Conservation (phyloP, 2,888 invertebrate genomes). For the Sphaerophoria taeniata region DNA sequence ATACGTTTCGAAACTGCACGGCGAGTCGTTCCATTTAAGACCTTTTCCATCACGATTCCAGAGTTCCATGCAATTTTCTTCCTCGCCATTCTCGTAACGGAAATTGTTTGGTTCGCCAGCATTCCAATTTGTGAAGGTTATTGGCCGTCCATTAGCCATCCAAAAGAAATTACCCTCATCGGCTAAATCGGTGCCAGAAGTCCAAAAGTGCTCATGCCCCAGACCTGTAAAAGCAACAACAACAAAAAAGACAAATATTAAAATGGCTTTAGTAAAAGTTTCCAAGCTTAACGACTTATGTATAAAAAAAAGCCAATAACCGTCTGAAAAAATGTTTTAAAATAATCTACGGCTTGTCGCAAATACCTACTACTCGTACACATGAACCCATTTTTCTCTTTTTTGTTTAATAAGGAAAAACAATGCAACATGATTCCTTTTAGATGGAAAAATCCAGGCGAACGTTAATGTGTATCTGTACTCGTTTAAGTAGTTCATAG, state of each 20-base stretch:
- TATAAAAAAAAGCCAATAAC: constrained; percentile 42
- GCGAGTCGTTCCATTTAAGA: constrained; percentile 96
- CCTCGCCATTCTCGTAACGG: constrained; percentile 94
- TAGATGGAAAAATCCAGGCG: constrained; percentile 25
- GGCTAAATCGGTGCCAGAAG: constrained; percentile 94
- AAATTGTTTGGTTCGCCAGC: constrained; percentile 97
- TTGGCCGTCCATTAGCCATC: constrained; percentile 95
- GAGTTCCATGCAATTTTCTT: constrained; percentile 94
- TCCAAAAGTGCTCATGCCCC: constrained; percentile 96
- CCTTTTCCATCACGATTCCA: constrained; percentile 96
- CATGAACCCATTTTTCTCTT: constrained; percentile 13
- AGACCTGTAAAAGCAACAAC: constrained; percentile 85
- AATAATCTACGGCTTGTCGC: constrained; percentile 34
- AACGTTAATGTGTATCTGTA: neutral
- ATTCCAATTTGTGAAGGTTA: constrained; percentile 97
- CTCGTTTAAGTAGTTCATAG: constrained; percentile 15
- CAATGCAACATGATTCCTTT: constrained; percentile 64
- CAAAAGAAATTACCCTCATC: constrained; percentile 96
- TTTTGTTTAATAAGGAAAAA: constrained; percentile 36
- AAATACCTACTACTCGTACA: neutral
- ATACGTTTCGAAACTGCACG: constrained; percentile 96
- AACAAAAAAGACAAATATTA: constrained; percentile 12
- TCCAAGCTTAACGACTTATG: constrained; percentile 7
- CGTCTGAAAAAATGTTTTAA: constrained; percentile 32
- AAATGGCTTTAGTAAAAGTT: neutral